Evolutionary conservation across 1,140 invertebrate genomes (phyloP).

Genomic region (Drosophila oshimai): DNA sequence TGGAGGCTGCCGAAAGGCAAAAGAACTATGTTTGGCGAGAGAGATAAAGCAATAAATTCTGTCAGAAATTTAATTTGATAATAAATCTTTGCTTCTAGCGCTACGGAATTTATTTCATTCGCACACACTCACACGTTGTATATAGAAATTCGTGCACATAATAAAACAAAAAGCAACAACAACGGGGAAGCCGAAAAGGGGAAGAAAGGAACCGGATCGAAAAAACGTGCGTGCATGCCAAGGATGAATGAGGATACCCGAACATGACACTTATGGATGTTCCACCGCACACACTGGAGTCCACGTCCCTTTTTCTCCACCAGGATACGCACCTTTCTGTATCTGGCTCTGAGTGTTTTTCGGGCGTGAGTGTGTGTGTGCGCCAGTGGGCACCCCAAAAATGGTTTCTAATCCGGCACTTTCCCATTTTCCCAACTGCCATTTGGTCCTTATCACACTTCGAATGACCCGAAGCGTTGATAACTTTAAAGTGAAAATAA

Average conservation of each 20-base stretch:
- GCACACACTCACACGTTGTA: slow-evolving; percentile 56
- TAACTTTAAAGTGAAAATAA: slow-evolving; percentile 54
- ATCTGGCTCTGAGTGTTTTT: slow-evolving; percentile 3
- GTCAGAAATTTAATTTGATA: slow-evolving; percentile 83
- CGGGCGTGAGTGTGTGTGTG: background rate
- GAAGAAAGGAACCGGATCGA: slow-evolving; percentile 52
- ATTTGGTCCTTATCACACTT: slow-evolving; percentile 57
- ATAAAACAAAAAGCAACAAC: slow-evolving; percentile 75
- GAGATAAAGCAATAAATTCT: slow-evolving; percentile 83
- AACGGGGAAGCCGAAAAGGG: slow-evolving; percentile 34
- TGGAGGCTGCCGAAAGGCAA: slow-evolving; percentile 73
- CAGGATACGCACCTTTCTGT: slow-evolving; percentile 47
- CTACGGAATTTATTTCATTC: slow-evolving; percentile 82
- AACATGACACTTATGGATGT: slow-evolving; percentile 83
- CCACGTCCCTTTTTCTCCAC: slow-evolving; percentile 51
- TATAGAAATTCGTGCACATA: slow-evolving; percentile 81
- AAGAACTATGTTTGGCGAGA: slow-evolving; percentile 82
- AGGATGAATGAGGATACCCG: slow-evolving; percentile 79
- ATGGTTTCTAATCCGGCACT: slow-evolving; percentile 71
- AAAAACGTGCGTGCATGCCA: slow-evolving; percentile 81
- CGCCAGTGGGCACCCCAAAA: slow-evolving; percentile 41
- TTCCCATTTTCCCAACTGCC: slow-evolving; percentile 44
- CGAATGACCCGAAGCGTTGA: slow-evolving; percentile 54
- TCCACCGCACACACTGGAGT: slow-evolving; percentile 44
- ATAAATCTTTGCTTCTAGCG: slow-evolving; percentile 83